These are phyloP conservation scores for Rhodophaea formosa DNA, from an alignment of 2,888 invertebrate species.

Conservation along the genomic window DNA sequence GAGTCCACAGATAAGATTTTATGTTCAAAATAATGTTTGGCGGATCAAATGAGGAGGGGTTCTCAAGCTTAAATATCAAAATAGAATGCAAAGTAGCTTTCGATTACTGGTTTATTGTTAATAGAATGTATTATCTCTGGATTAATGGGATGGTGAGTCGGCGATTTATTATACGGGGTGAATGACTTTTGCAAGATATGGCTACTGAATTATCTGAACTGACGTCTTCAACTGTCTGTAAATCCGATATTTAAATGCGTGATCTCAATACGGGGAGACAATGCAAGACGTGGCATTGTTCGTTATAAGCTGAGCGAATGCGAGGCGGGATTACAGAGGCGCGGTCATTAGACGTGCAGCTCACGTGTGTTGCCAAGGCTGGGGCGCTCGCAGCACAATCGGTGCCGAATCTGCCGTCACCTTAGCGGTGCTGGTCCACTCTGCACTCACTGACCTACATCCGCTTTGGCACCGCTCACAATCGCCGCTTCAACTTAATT, in stretches of 20 bases:
- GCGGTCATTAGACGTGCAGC: conserved; percentile 22
- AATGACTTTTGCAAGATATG: conserved; percentile 5
- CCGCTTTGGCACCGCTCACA: conserved; percentile 80
- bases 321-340: conserved; percentile 13
- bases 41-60: conserved; percentile 39
- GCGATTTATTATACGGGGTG: conserved; percentile 9
- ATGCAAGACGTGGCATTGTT: conserved; percentile 3
- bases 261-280: conserved; percentile 3
- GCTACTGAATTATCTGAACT: conserved; percentile 7
- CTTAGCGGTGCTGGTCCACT: conserved; percentile 70
- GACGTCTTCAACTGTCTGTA: conserved; percentile 11
- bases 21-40: conserved; percentile 56
- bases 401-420: conserved; percentile 55
- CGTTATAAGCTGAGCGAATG: not conserved
- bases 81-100: conserved; percentile 20
- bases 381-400: conserved; percentile 48
- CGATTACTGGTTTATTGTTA: conserved; percentile 19
- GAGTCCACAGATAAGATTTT: conserved; percentile 63
- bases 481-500: conserved; percentile 81
- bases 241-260: conserved; percentile 12
- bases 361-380: conserved; percentile 54
- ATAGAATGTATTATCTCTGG: conserved; percentile 17
- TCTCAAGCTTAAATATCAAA: conserved; percentile 15
- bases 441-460: conserved; percentile 75
- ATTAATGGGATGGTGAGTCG: conserved; percentile 13